Conservation (phyloP, 2,113 vertebrate species). For the Corvus cornix region DNA sequence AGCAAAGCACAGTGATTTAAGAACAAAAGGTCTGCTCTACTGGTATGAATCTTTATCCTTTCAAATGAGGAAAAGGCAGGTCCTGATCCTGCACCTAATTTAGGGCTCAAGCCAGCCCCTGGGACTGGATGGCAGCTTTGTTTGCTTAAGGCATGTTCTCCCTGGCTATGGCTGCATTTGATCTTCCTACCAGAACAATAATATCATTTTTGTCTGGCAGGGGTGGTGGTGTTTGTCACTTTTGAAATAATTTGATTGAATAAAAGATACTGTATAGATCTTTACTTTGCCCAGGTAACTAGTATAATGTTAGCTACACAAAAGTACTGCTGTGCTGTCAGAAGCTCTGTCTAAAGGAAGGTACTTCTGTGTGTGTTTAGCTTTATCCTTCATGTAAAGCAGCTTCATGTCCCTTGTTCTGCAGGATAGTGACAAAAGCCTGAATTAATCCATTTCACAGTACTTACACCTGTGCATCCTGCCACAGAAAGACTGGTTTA, state of each 20-base stretch:
- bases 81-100: background rate
- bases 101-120: background rate
- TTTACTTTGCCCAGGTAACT: background rate
- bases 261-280: background rate
- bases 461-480: background rate
- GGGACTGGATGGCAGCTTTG: background rate
- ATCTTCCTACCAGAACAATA: background rate
- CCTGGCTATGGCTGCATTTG: background rate
- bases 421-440: background rate
- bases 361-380: background rate
- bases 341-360: background rate
- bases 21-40: background rate
- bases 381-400: background rate
- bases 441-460: background rate
- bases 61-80: background rate
- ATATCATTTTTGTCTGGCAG: background rate
- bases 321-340: background rate
- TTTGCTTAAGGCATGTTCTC: background rate
- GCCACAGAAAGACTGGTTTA: background rate
- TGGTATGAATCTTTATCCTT: background rate
- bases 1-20: background rate
- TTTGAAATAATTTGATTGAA: background rate
- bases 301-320: background rate
- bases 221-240: background rate
- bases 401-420: background rate